A percentile compares a stretch with the other conserved stretches of the same genome.
Evolutionary conservation across 2,888 invertebrate genomes (phyloP).

Genomic region (Dione juno): DNA sequence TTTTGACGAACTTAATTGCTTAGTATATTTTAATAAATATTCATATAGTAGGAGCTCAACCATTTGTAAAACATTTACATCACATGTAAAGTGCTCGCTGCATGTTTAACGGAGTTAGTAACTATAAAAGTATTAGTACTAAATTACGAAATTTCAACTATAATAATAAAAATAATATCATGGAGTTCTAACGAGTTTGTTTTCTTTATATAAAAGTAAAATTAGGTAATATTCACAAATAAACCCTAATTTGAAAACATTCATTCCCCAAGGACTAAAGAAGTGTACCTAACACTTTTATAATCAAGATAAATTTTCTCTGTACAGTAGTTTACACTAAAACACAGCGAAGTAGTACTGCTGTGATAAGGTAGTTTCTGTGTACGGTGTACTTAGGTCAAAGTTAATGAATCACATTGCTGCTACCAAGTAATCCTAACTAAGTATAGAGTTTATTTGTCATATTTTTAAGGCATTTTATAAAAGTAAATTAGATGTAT

Average conservation of each 20-base stretch:
- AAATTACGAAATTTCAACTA: no score
- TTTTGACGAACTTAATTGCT: no score
- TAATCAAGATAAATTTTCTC: constrained; percentile 5
- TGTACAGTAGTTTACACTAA: background rate
- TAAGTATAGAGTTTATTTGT: background rate
- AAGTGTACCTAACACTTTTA: background rate
- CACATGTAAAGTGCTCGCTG: no score
- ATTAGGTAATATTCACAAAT: background rate
- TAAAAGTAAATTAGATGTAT: no score
- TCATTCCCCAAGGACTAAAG: background rate
- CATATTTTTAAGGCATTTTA: no score
- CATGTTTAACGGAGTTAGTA: no score
- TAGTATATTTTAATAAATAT: no score
- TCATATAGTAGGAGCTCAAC: no score
- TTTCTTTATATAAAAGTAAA: background rate
- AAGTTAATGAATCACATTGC: background rate
- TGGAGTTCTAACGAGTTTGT: no score
- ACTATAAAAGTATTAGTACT: no score
- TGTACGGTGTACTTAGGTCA: background rate
- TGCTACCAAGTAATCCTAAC: background rate
- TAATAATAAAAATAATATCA: no score
- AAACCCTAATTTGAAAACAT: background rate
- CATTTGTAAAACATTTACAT: no score
- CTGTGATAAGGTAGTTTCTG: background rate
- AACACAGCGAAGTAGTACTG: background rate